Base-by-base conservation (phyloP, 2,113 vertebrate species). In the Eupsittula cactorum region DNA sequence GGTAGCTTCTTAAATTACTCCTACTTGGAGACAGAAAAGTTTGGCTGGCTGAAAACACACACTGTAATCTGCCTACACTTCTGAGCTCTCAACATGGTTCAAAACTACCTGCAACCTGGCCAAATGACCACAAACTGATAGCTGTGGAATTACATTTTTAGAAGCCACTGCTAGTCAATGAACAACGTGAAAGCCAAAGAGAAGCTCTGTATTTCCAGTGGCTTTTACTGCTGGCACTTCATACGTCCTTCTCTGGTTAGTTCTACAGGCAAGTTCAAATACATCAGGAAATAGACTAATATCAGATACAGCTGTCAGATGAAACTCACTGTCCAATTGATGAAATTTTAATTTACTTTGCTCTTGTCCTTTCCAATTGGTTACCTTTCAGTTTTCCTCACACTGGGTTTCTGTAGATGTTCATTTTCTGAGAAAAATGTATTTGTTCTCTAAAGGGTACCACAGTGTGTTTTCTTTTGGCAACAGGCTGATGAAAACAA, bases 261-360 rank as follows among this genome's bases (percentile, higher is more conserved):
- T 78, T 90, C 82, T 83, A 70, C 67, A 86, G 65, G 50, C 52
- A 90, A 90, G 53, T 78, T 95, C 90, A 93, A 81, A 71, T 21
- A 11, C 13, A 52, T 65, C 83, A 79, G 77, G 73, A 90, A 86
- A 79, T 27, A 46, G 55, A 76, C 63, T 63, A 52, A 67, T 91
- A 86, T 35, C 68, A 67, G 73, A 42, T 52, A 70, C 15, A 65
- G 71, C 65, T 89, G 55, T 82, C 71, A 65, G 76, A 53, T 88
- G 35, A 79, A 93, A 86, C 79, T 86, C 37, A 16, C 71, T 92
- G 74, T 39, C 57, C 74, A 60, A 12, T 0, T 70, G 90, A 93
- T 96, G 67, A 89, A 95, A 94, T 82, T 88, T 94, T 96, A 87
- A 95, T 95, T 89, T 74, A 88, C 74, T 90, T 93, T 92, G 64